Base-by-base conservation (phyloP, 2,797 vertebrate genomes). In the Hippopotamyrus pictus region DNA sequence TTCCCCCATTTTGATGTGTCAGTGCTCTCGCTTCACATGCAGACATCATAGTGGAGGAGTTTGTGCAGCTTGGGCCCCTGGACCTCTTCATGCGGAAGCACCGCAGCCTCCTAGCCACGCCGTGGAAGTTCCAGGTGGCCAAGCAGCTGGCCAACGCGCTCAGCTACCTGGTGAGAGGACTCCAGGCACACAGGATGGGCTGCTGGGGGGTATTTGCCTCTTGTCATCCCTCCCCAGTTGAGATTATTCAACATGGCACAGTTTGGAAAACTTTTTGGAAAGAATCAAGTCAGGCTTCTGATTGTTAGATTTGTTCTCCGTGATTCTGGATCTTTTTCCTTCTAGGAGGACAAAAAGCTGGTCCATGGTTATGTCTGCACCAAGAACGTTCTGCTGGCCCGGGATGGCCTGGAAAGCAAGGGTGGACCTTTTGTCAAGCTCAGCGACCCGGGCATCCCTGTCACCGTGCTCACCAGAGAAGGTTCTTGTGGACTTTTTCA, bases 31-130 rank as follows among this genome's bases (percentile, higher is more conserved):
- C 46, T 0, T 54, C 89, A 84, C 82, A 90, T 92, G n/a, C 51
- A 98, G 99, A 99, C 91, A 99, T 99, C 93, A 99, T 99, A 97
- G 98, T 99, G 51, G 98, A 99, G 91, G 99, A 99, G 94, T 98
- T 95, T 91, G 97, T 99, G 51, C 97, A 99, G 86, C 96, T 94
- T 0, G 99, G 99, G 7, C 97, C 99, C 0, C 93, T 99, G 93
- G 99, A 99, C 89, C 91, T 97, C 89, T 99, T 99, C 82, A 98
- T 99, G 97, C 97, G 95, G 89, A 96, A 96, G 90, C 97, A 97
- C 59, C 96, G 96, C 0, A 96, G 92, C 37, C 92, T 94, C 14
- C 97, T 99, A 90, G 96, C 96, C 89, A 98, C 98, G 0, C 94
- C 96, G 0, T 99, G 99, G 99, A 99, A 99, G 93, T 99, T 99